Evolutionary conservation across 2,888 invertebrate genomes (phyloP).

Genomic region (Phrixothrix hirtus): DNA sequence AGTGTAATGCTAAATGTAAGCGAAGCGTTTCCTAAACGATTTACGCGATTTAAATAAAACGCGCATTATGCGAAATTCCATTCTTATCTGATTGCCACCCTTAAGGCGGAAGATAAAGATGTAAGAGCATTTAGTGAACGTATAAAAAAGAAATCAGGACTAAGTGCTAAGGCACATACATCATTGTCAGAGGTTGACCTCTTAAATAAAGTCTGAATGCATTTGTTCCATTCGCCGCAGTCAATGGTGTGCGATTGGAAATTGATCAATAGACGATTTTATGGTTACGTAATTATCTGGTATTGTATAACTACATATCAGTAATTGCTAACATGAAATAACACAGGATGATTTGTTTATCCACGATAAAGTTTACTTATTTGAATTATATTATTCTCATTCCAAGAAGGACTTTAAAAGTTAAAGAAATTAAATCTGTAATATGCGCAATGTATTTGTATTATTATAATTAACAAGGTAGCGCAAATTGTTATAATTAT

Average conservation of each 20-base stretch:
- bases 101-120: constrained; percentile 8
- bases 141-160: constrained; percentile 24
- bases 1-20: not conserved
- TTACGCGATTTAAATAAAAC: constrained; percentile 25
- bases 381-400: too few relatives aligned
- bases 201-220: constrained; percentile 29
- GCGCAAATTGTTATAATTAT: too few relatives aligned
- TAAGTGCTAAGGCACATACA: constrained; percentile 34
- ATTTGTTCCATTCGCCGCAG: constrained; percentile 30
- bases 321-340: too few relatives aligned
- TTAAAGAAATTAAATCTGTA: too few relatives aligned
- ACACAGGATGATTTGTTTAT: too few relatives aligned
- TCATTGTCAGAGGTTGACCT: constrained; percentile 33
- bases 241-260: constrained; percentile 34
- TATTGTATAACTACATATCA: too few relatives aligned
- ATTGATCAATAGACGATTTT: constrained; percentile 24
- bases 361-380: too few relatives aligned
- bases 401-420: too few relatives aligned
- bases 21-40: not conserved
- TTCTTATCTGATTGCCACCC: constrained; percentile 20
- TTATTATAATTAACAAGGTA: too few relatives aligned
- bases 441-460: too few relatives aligned
- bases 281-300: constrained; percentile 21
- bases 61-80: constrained; percentile 15
- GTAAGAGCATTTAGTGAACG: constrained; percentile 18